Conservation (phyloP, 2,113 vertebrate species). For the Halichoerus grypus region DNA sequence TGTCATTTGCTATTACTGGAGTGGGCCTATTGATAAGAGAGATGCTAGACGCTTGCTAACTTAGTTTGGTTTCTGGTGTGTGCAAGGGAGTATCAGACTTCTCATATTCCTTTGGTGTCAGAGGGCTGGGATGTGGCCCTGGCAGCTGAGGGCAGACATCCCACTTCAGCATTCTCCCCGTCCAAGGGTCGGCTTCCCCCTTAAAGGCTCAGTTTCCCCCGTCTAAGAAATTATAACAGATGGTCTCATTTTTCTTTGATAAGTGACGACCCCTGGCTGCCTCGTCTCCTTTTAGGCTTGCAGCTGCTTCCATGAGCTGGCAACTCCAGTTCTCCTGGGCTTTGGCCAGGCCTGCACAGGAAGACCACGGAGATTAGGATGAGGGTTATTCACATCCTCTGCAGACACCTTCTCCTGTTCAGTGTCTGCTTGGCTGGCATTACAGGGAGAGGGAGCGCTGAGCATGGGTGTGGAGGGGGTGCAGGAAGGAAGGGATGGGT, state of each 20-base stretch:
- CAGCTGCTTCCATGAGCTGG: not conserved
- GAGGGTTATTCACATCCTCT: constrained; percentile 67
- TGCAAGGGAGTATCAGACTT: not conserved
- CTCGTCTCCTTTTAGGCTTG: not conserved
- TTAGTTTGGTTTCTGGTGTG: not conserved
- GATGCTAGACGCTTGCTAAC: not conserved
- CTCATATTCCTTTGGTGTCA: not conserved
- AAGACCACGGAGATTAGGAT: constrained; percentile 10
- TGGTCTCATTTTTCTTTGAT: constrained; percentile 44
- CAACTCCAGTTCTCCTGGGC: not conserved
- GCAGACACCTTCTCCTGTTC: constrained; percentile 59
- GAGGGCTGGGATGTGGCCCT: not conserved
- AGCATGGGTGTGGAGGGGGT: constrained; percentile 4
- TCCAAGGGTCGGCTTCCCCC: not conserved
- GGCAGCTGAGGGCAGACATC: not conserved
- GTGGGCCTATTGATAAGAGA: not conserved
- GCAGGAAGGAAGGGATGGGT: constrained; percentile 54
- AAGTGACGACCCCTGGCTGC: constrained; percentile 24
- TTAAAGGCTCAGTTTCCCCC: constrained; percentile 1
- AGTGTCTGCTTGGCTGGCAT: constrained; percentile 42
- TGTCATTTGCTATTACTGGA: not conserved
- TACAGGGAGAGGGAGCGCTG: not conserved
- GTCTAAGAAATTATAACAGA: not conserved
- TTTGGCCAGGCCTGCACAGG: constrained; percentile 32
- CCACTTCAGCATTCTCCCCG: not conserved